Evolutionary conservation across 2,113 vertebrate species (phyloP), one percentile per base, ranked within the genome.

Genomic region (Poeciliopsis prolifica): DNA sequence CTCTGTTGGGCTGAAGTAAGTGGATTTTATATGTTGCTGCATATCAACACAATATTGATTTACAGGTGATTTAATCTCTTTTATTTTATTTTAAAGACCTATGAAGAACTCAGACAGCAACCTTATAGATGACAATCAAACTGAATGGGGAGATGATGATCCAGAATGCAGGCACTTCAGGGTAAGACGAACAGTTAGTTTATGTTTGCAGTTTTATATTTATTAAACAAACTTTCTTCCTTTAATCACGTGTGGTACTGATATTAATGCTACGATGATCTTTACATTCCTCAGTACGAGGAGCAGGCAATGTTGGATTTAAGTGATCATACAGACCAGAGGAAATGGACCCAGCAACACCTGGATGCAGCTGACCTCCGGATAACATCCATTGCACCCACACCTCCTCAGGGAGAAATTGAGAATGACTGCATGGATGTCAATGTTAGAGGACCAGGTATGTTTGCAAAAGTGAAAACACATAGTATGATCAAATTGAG

Each of bases 361-460:
- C 84, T 95, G 79, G 94, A 99, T 0, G 98, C 98, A 0, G 98
- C 98, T 0, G 98, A 99, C 85, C 93, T 99, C 44, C 96, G 98
- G 5, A 95, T 96, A 30, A 94, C 97, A 0, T 97, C 97, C 80
- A 97, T 97, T 83, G 98, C 98, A 0, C 97, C 97, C 0, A 99
- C 98, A 0, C 98, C 98, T 0, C 98, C 98, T 0, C 98, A 99
- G 88, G 98, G 98, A 1, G 98, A 99, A 66, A 96, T 95, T 0
- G 98, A 99, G 44, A 93, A 95, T 0, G 98, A 98, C 93, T 98
- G 97, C 61, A 97, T 99, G 96, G 97, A 99, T 11, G 97, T 98
- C 74, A 99, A 99, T 0, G 98, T 99, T 72, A 94, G 98, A 13
- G 98, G 98, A 75, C 98, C 98, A 1, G 98, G 98, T 98, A 66